Conservation (phyloP, 2,113 vertebrate species). For the sheep (Ovis aries) region DNA sequence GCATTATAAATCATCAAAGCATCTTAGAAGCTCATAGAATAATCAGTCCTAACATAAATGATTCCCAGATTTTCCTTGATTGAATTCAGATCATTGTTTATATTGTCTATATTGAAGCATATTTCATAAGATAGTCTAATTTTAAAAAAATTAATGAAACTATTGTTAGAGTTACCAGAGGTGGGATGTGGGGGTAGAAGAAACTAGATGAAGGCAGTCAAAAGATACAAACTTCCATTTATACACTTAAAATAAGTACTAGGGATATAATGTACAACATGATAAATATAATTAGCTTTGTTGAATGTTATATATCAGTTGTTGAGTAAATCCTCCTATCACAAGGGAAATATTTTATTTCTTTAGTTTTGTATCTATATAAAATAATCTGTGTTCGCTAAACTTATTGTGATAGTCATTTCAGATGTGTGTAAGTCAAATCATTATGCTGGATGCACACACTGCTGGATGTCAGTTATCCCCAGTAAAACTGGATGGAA, state of each 20-base stretch:
- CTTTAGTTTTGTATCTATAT: not conserved
- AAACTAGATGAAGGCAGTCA: not conserved
- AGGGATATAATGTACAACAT: not conserved
- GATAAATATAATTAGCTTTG: not conserved
- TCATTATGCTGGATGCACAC: not conserved
- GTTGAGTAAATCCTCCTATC: not conserved
- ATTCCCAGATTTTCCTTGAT: not conserved
- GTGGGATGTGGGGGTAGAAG: not conserved
- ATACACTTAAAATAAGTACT: not conserved
- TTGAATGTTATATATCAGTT: not conserved
- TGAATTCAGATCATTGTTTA: not conserved
- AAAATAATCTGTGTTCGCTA: not conserved
- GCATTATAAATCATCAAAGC: not conserved
- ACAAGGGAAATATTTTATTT: not conserved
- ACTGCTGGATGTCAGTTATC: not conserved
- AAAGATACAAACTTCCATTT: not conserved
- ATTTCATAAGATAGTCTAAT: not conserved
- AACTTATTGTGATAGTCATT: not conserved
- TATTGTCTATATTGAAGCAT: not conserved
- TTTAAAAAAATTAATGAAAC: not conserved
- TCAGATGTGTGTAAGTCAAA: not conserved
- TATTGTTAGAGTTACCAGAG: not conserved
- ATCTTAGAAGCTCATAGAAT: not conserved
- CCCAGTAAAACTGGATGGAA: not conserved
- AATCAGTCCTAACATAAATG: not conserved